Conservation (phyloP, 2,113 vertebrate species). For the Alligator sinensis region DNA sequence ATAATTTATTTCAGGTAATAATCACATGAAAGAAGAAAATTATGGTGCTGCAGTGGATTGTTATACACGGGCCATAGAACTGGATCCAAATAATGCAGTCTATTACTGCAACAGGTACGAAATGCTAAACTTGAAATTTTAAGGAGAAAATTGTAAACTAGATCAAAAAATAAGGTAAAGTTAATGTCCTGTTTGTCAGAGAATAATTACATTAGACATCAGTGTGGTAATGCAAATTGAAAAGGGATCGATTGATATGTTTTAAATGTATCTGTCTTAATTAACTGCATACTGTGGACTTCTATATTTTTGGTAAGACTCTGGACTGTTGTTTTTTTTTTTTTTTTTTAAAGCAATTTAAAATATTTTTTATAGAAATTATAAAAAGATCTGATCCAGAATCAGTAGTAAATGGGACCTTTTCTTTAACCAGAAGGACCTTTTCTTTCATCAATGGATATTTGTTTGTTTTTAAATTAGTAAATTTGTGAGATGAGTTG, state of each 20-base stretch:
- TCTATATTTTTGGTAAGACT: not conserved
- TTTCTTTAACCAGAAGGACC: not conserved
- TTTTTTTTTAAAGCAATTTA: not conserved
- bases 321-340: not conserved
- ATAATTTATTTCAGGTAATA: slow-evolving; percentile 87
- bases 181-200: not conserved
- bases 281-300: not conserved
- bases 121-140: not conserved
- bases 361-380: not conserved
- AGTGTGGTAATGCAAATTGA: not conserved
- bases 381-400: not conserved
- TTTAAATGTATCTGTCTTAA: not conserved
- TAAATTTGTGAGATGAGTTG: no score
- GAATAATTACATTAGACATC: not conserved
- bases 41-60: slow-evolving; percentile 92
- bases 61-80: slow-evolving; percentile 92
- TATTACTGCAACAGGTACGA: slow-evolving; percentile 97
- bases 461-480: no score
- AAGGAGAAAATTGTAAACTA: not conserved
- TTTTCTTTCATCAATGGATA: no score
- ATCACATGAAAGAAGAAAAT: slow-evolving; percentile 98
- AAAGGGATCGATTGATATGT: not conserved
- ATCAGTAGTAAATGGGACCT: not conserved
- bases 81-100: slow-evolving; percentile 95
- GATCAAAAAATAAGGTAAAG: not conserved